Base-by-base conservation (phyloP, 2,113 vertebrate genomes). In the Ophthalmotilapia sp. region DNA sequence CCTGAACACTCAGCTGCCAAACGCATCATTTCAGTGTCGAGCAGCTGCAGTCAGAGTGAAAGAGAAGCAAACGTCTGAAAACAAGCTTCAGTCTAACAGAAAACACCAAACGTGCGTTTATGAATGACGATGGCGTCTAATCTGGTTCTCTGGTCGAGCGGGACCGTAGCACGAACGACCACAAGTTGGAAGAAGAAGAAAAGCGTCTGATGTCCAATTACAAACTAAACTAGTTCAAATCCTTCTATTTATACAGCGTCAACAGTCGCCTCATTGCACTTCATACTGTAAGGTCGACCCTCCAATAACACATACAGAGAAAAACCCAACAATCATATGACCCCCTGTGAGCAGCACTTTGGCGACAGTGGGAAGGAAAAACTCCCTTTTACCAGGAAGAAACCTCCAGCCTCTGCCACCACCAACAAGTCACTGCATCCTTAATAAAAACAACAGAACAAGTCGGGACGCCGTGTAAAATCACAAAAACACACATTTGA, bases 71-170 rank as follows among this genome's bases (percentile, higher is more conserved):
- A 26, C 26, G 26, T 26, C 26, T 26, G n/a, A 42, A 70, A 70
- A 70, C n/a, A 6, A 14, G 62, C 33, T 68, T 40, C 4, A 23
- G n/a, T 23, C 36, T 0, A 42, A 12, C 60, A 65, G 2, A 0
- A 5, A 5, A 65, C 33, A 12, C 17, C 33, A 38, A 65, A 65
- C 31, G 2, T 12, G 36, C 3, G 6, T 65, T 1, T 7, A 36
- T 62, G 0, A 62, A 62, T 5, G 17, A 38, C n/a, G 9, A 70
- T 15, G 38, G 23, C 15, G 38, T 0, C 62, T 40, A 36, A 38
- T 68, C 62, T 40, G 0, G 31, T 38, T 65, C 33, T 0, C 19
- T 8, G 40, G 33, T 21, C n/a, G 11, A 5, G 19, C 6, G 3
- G 36, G 1, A 58, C 1, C 5, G 2, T 21, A 13, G 19, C 17